These are phyloP conservation scores for Hoplostethus atlanticus DNA, from an alignment of 2,797 vertebrate species.

Conservation along the genomic window DNA sequence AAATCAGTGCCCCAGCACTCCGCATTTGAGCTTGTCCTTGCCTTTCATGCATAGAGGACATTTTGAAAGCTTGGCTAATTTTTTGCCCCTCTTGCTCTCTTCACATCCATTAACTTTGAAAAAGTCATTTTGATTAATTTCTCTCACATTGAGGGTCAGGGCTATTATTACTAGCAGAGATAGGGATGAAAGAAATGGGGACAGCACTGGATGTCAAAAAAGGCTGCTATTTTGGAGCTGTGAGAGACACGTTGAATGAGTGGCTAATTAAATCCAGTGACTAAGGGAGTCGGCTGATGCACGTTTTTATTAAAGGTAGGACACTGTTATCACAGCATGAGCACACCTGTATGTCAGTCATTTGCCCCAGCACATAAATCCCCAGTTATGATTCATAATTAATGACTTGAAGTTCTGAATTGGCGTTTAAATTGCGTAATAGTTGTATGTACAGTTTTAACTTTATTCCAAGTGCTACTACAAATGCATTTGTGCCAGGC, in stretches of 20 bases:
- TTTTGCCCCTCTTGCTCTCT: conserved; percentile 43
- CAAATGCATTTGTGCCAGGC: conserved; percentile 7
- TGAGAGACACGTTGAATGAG: conserved; percentile 42
- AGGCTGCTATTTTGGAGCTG: conserved; percentile 46
- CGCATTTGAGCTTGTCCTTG: conserved; percentile 61
- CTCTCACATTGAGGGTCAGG: conserved; percentile 71
- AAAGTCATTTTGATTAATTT: conserved; percentile 75
- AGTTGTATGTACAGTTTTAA: too few species aligned
- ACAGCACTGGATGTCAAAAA: conserved; percentile 52
- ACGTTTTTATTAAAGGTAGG: conserved; percentile 43
- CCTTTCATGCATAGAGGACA: conserved; percentile 66
- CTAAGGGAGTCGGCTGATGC: conserved; percentile 23
- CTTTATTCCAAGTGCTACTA: neutral
- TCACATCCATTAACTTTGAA: conserved; percentile 76
- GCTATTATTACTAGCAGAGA: conserved; percentile 76
- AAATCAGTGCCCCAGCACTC: conserved; percentile 41
- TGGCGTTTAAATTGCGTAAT: neutral
- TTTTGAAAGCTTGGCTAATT: conserved; percentile 59
- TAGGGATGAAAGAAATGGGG: conserved; percentile 65
- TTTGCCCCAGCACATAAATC: conserved; percentile 4
- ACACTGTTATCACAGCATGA: conserved; percentile 32
- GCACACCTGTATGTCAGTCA: conserved; percentile 34
- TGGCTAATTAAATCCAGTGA: conserved; percentile 57
- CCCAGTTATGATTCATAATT: neutral
- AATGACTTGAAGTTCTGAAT: neutral